Evolutionary conservation across 2,797 vertebrate species (phyloP).

Genomic region (Anas bahamensis): DNA sequence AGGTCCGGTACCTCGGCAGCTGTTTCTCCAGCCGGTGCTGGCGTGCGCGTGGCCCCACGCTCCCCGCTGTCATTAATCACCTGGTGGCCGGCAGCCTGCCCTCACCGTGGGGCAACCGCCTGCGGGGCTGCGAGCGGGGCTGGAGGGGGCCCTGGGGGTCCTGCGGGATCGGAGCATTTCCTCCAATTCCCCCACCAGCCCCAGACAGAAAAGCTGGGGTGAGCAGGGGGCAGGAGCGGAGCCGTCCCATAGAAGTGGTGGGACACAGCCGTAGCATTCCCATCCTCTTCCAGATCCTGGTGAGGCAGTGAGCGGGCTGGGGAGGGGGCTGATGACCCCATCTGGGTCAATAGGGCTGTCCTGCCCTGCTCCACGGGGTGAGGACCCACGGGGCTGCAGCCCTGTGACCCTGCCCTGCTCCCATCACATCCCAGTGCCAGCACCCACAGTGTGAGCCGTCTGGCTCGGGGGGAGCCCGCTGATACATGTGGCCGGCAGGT

Average conservation of each 20-base stretch:
- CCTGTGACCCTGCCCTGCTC: background rate
- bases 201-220: background rate
- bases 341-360: rapidly evolving
- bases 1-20: slow-evolving; percentile 7
- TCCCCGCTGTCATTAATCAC: slow-evolving; percentile 4
- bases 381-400: rapidly evolving
- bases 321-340: rapidly evolving
- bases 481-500: slow-evolving; percentile 38
- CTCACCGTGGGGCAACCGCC: background rate
- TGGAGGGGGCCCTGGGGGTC: background rate
- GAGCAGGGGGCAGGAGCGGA: background rate
- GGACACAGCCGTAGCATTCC: background rate
- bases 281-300: background rate
- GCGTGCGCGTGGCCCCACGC: background rate
- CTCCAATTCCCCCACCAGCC: background rate
- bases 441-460: rapidly evolving
- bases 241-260: rapidly evolving
- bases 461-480: background rate
- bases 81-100: background rate
- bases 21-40: slow-evolving; percentile 38
- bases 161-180: background rate
- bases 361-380: background rate
- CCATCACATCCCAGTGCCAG: rapidly evolving
- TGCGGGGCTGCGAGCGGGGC: rapidly evolving
- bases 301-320: background rate